Evolutionary conservation across 2,888 invertebrate species (phyloP).

Genomic region (Cerastis leucographa): DNA sequence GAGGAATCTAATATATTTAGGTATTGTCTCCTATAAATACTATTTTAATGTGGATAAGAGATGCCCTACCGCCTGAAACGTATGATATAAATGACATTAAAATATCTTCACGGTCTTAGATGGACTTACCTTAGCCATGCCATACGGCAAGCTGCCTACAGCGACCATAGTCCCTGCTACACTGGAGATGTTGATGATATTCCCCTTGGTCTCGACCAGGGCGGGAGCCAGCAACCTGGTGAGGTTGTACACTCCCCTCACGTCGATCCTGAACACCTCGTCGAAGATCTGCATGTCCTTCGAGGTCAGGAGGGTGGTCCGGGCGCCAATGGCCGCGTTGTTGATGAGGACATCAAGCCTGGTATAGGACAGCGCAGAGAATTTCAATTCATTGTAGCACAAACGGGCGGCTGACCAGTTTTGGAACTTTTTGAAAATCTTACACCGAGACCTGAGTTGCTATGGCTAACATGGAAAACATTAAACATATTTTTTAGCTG

Average conservation of each 20-base stretch:
- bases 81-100: background rate
- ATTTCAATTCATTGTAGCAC: background rate
- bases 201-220: constrained; percentile 92
- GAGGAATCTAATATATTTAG: background rate
- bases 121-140: constrained; percentile 94
- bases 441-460: background rate
- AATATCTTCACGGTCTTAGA: background rate
- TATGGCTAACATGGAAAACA: background rate
- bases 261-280: constrained; percentile 92
- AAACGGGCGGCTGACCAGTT: background rate
- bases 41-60: background rate
- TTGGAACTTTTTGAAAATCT: background rate
- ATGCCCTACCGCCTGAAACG: background rate
- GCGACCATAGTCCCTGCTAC: constrained; percentile 93
- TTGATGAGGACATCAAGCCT: constrained; percentile 78
- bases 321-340: constrained; percentile 89
- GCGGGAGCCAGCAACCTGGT: constrained; percentile 93
- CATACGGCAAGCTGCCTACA: constrained; percentile 95
- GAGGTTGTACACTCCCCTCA: constrained; percentile 91
- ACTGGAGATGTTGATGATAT: constrained; percentile 94
- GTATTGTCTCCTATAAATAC: background rate
- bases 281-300: constrained; percentile 71
- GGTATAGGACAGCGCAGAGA: background rate
- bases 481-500: background rate
- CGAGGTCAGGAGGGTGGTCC: constrained; percentile 71